phyloP scores from a whole-genome alignment of 1,140 invertebrate genomes.

The Nymphalis io region DNA sequence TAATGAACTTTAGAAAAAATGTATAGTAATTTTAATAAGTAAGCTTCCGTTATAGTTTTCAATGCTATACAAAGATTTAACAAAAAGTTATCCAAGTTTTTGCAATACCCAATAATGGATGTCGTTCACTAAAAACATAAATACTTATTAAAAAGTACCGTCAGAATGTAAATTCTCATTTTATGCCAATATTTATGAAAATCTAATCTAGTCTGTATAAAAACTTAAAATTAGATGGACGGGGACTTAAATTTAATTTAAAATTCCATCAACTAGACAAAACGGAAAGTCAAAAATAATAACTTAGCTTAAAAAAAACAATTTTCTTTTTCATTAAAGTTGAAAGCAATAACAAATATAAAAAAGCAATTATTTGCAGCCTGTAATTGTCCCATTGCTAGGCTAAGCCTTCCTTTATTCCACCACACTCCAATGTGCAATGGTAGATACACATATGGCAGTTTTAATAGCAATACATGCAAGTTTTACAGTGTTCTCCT shows the following conservation, averaged over 20 bases:
- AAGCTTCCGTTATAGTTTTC: background rate
- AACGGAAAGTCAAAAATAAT: no score
- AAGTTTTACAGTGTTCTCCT: no score
- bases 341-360: no score
- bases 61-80: background rate
- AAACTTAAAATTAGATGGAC: background rate
- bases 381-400: no score
- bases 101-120: background rate
- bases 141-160: conserved; percentile 1
- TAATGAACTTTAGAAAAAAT: background rate
- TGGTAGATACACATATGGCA: no score
- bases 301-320: no score
- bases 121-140: background rate
- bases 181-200: background rate
- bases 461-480: no score
- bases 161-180: conserved; percentile 1
- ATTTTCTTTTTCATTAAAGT: no score
- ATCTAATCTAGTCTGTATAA: background rate
- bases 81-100: conserved; percentile 1
- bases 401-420: no score
- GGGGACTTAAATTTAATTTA: background rate
- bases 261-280: background rate
- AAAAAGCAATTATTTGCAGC: no score
- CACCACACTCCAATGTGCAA: no score
- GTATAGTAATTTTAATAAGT: conserved; percentile 1